phyloP scores from a whole-genome alignment of 1,140 invertebrate genomes.

The Drosophila trapezifrons region DNA sequence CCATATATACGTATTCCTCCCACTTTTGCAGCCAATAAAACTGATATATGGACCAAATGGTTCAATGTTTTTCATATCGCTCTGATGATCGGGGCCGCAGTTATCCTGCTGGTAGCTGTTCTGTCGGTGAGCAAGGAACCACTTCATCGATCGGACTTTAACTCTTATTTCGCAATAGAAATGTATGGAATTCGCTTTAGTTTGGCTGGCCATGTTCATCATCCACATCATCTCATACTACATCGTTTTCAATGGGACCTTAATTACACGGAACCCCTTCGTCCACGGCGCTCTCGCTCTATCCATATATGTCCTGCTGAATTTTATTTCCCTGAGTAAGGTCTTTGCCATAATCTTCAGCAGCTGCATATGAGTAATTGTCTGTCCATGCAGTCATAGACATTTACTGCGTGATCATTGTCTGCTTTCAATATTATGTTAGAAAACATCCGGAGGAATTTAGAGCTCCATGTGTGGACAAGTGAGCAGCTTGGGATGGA shows the following conservation, averaged over 20 bases:
- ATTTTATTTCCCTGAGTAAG: constrained; percentile 22
- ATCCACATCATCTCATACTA: constrained; percentile 37
- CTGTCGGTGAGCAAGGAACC: constrained; percentile 13
- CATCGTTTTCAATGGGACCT: constrained; percentile 18
- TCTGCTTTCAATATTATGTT: constrained; percentile 20
- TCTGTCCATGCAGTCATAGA: constrained; percentile 20
- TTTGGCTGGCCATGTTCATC: constrained; percentile 37
- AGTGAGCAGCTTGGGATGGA: not conserved
- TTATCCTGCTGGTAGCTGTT: constrained; percentile 24
- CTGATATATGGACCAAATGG: constrained; percentile 23
- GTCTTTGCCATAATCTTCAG: not conserved
- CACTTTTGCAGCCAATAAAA: constrained; percentile 2
- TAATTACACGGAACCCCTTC: constrained; percentile 21
- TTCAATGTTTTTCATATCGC: constrained; percentile 40
- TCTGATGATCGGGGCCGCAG: constrained; percentile 34
- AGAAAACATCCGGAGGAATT: constrained; percentile 17
- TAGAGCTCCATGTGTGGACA: constrained; percentile 11
- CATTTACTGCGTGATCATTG: constrained; percentile 11
- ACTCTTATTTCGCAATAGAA: constrained; percentile 9
- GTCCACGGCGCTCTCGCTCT: not conserved
- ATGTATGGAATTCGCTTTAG: not conserved
- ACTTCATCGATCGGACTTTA: not conserved
- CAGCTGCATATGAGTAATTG: not conserved
- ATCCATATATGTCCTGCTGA: constrained; percentile 8
- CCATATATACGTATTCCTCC: no score